These are phyloP conservation scores for Gyrodactylus bullatarudis DNA, from an alignment of 1,140 invertebrate genomes.

Conservation along the genomic window DNA sequence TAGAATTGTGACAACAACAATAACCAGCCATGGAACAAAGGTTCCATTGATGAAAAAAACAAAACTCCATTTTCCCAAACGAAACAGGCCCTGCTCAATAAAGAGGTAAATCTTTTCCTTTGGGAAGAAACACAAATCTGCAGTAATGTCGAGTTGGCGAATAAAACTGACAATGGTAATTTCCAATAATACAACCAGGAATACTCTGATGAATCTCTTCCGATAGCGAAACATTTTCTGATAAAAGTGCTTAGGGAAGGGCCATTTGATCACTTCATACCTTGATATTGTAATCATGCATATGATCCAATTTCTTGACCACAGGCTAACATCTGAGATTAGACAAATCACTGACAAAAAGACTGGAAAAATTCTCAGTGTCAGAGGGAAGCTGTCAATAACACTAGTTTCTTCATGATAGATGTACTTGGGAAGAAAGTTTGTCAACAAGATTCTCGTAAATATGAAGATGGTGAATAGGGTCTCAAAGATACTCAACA, in stretches of 20 bases:
- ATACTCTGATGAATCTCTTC: neutral
- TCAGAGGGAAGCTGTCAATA: neutral
- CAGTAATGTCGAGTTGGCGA: neutral
- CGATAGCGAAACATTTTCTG: neutral
- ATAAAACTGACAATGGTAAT: neutral
- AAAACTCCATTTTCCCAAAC: neutral
- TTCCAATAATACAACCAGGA: neutral
- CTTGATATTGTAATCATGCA: neutral
- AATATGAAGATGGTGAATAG: neutral
- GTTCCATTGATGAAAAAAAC: neutral
- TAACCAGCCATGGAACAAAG: neutral
- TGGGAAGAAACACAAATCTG: neutral
- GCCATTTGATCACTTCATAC: neutral
- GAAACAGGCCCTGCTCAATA: neutral
- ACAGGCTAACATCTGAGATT: neutral
- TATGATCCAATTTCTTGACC: neutral
- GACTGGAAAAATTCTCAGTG: neutral
- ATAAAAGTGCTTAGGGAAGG: neutral
- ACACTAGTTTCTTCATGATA: neutral
- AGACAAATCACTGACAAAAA: neutral
- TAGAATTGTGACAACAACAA: neutral
- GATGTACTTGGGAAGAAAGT: neutral
- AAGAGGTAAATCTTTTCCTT: neutral
- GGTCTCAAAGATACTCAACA: neutral
- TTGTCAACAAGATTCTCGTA: neutral